Conservation (phyloP, 2,888 invertebrate genomes). For the Actias luna region DNA sequence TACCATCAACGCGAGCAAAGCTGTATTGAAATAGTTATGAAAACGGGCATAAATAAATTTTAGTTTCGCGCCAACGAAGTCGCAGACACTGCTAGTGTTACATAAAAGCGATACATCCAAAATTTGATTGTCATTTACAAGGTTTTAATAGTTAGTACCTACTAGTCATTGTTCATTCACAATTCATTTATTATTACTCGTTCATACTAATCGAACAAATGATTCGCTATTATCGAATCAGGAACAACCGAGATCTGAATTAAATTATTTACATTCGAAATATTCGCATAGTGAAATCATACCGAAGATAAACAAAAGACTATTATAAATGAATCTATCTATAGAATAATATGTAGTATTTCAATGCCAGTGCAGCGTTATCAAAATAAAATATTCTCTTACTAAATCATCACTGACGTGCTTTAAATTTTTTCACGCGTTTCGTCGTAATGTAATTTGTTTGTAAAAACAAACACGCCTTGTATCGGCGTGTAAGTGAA, state of each 20-base stretch:
- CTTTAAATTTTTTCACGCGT: not conserved
- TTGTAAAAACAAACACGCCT: not conserved
- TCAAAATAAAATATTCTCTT: slow-evolving; percentile 1
- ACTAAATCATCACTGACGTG: not conserved
- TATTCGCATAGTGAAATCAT: slow-evolving; percentile 4
- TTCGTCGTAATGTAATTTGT: slow-evolving; percentile 6
- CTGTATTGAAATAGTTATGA: too few species aligned
- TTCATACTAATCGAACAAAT: not conserved
- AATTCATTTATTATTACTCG: not conserved
- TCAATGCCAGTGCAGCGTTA: slow-evolving; percentile 6
- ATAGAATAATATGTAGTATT: not conserved
- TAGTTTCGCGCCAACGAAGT: too few species aligned
- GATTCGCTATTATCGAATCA: not conserved
- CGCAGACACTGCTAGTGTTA: too few species aligned
- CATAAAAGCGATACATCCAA: too few species aligned
- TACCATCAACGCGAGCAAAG: too few species aligned
- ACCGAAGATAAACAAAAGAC: not conserved
- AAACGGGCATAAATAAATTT: too few species aligned
- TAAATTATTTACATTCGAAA: not conserved
- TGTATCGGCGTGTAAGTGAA: slow-evolving; percentile 1
- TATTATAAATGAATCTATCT: slow-evolving; percentile 7
- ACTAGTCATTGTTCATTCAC: not conserved
- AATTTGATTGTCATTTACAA: not conserved
- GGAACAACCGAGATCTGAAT: not conserved
- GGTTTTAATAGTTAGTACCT: not conserved